Conservation (phyloP, 1,140 invertebrate genomes). For the Ctenoplectra terminalis region DNA sequence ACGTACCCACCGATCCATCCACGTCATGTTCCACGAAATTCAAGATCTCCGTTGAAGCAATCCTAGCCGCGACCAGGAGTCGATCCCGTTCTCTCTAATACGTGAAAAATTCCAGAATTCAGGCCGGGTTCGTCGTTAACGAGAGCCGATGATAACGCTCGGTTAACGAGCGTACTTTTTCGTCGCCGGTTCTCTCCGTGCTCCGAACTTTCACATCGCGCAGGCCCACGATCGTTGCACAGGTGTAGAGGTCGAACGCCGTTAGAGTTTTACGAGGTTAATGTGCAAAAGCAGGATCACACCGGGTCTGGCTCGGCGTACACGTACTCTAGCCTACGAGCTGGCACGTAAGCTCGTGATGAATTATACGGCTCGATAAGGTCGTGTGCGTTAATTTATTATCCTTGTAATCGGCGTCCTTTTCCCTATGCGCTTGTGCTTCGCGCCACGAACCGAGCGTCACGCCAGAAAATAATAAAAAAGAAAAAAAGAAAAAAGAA, state of each 20-base stretch:
- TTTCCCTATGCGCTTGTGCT: slow-evolving; percentile 21
- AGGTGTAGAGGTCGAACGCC: slow-evolving; percentile 67
- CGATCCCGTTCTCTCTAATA: not conserved
- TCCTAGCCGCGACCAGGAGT: not conserved
- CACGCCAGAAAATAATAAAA: not conserved
- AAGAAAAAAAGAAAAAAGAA: not conserved
- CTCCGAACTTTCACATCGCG: slow-evolving; percentile 68
- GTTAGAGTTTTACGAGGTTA: slow-evolving; percentile 76
- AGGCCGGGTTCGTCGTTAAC: slow-evolving; percentile 49
- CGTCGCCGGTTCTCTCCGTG: slow-evolving; percentile 15
- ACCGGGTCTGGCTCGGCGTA: not conserved
- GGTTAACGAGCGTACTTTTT: slow-evolving; percentile 57
- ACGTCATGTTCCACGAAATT: slow-evolving; percentile 36
- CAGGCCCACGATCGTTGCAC: slow-evolving; percentile 49
- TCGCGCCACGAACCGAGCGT: not conserved
- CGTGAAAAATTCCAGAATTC: slow-evolving; percentile 3
- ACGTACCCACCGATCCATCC: slow-evolving; percentile 22
- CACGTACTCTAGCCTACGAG: slow-evolving; percentile 51
- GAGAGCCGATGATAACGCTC: slow-evolving; percentile 37
- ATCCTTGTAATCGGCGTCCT: slow-evolving; percentile 71
- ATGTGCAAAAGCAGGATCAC: slow-evolving; percentile 68
- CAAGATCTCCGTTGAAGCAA: not conserved
- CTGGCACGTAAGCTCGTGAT: slow-evolving; percentile 74
- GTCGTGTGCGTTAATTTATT: slow-evolving; percentile 78
- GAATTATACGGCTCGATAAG: slow-evolving; percentile 79